Base-by-base conservation (phyloP, 2,888 invertebrate genomes). In the Andrena praecox region DNA sequence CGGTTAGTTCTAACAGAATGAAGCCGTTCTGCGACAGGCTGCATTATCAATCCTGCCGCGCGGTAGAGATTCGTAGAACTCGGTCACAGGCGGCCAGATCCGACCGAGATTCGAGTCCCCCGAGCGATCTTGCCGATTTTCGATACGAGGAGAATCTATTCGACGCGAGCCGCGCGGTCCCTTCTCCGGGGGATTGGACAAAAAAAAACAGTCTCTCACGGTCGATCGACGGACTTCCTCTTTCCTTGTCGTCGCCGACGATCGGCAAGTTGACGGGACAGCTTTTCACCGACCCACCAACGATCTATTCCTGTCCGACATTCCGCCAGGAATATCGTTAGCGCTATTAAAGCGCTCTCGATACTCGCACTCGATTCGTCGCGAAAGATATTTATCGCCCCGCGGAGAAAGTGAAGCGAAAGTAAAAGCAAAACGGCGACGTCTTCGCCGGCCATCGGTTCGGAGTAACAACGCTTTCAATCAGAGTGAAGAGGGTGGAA, bases 1-100 rank as follows among this genome's bases (percentile, higher is more conserved):
- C 77, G 84, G 82, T 85, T 73, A 62, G 87, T 81, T 77, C 81
- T 88, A 86, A 86, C 85, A 84, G 85, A 87, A 84, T 84, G 87
- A 84, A 87, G 77, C 80, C 69, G 56, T 66, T 68, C 69, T 33
- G 64, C 70, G 80, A 80, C 77, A 71, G 79, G 77, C 67, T 79
- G 80, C 73, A 82, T 88, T 87, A 87, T 88, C 84, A 80, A 87
- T 82, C 82, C 79, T 54, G 54, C 63, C 66, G 68, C 66, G 70
- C 69, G 54, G 56, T 31, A 29, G 60, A 70, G 60, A 66, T 72
- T 79, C 69, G 33, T 20, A 67, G 68, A 77, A 70, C 70, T 70
- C 62, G 70, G 50, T 69, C 63, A 56, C 20, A 54, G 31, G 27
- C 31, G 4, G 62, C 16, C 20, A 50, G 75, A 71, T 68, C 77